These are phyloP conservation scores for Thumatha senex DNA, from an alignment of 2,888 invertebrate species.

Conservation along the genomic window DNA sequence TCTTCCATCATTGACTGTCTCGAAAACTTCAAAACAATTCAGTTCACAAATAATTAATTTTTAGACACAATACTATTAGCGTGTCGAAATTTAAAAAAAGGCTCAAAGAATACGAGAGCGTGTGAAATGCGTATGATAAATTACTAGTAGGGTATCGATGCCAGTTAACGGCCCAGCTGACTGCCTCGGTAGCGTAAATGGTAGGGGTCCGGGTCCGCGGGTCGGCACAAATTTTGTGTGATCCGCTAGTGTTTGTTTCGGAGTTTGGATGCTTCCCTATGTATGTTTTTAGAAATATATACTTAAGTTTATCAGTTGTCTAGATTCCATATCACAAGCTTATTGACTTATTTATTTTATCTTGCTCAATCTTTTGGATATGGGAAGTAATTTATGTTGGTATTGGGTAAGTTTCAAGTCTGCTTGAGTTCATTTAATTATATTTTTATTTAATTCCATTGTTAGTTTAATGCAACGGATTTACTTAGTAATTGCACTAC, in stretches of 20 bases:
- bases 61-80: conserved; percentile 38
- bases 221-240: no score
- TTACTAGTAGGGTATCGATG: conserved; percentile 18
- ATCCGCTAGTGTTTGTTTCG: no score
- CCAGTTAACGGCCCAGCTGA: conserved; percentile 2
- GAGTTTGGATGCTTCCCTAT: no score
- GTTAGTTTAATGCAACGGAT: no score
- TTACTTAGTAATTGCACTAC: no score
- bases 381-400: not conserved
- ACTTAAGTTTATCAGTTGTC: no score
- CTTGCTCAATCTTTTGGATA: not conserved
- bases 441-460: no score
- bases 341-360: not conserved
- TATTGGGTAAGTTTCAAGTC: not conserved
- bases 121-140: conserved; percentile 47
- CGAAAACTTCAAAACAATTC: conserved; percentile 32
- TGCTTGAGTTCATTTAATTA: no score
- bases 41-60: conserved; percentile 45
- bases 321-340: no score
- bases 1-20: conserved; percentile 19
- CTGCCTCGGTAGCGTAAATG: no score
- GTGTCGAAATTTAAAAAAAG: conserved; percentile 47
- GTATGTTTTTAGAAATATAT: no score
- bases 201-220: no score
- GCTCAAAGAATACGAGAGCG: conserved; percentile 54